Evolutionary conservation across 2,113 vertebrate genomes (phyloP).

Genomic region (Centrocercus urophasianus): DNA sequence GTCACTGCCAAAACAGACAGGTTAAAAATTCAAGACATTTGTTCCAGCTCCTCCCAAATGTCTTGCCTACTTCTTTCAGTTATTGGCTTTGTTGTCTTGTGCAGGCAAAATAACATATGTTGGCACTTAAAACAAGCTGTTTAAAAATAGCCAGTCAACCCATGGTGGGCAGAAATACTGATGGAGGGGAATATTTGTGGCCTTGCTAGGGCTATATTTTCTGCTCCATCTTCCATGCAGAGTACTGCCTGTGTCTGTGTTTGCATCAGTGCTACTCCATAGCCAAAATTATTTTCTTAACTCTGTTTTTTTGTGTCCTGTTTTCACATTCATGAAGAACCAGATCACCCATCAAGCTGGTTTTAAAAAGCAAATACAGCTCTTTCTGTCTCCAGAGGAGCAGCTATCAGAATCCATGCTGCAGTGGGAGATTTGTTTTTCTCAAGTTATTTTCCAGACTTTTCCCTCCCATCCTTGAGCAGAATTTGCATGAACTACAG

Average conservation of each 20-base stretch:
- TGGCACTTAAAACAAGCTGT: conserved; percentile 38
- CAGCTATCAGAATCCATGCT: neutral
- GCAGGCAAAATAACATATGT: conserved; percentile 31
- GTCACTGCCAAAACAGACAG: conserved; percentile 80
- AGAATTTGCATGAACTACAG: neutral
- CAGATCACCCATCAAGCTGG: neutral
- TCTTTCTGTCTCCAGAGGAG: neutral
- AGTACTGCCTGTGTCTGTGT: neutral
- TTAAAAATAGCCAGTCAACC: conserved; percentile 8
- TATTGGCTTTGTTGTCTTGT: conserved; percentile 21
- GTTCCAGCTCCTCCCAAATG: conserved; percentile 63
- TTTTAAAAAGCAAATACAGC: neutral
- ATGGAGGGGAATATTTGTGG: neutral
- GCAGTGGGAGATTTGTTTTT: neutral
- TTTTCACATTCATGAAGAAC: neutral
- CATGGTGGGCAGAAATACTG: neutral
- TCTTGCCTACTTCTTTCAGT: conserved; percentile 64
- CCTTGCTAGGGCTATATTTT: neutral
- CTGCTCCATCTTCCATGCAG: neutral
- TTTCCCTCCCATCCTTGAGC: neutral
- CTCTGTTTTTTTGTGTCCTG: neutral
- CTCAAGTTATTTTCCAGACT: neutral
- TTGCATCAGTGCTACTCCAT: neutral
- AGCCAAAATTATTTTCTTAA: neutral
- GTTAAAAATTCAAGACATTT: conserved; percentile 75